Base-by-base conservation (phyloP, 2,888 invertebrate genomes). In the Deilephila elpenor region DNA sequence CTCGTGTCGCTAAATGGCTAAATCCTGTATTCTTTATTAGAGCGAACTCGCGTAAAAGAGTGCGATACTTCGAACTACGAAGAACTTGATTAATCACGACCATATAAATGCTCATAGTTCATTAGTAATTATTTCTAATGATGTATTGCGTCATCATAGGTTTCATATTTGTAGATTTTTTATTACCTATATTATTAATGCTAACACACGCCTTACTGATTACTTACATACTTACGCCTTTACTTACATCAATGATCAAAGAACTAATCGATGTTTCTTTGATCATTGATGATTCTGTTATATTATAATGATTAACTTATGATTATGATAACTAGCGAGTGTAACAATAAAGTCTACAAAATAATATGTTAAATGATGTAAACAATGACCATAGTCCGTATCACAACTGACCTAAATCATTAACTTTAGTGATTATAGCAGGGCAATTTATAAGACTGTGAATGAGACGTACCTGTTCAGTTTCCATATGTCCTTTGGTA, bases 401-500 rank as follows among this genome's bases (percentile, higher is more conserved):
- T 29, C 25, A 71, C 37, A 71, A 60, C 8, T 71, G 32, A 71
- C 51, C 44, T 17, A 60, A 71, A 61, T 71, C 19, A 51, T 51
- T n/a, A 19, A 34, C 14, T 64, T n/a, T 29, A 62, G 32, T 20
- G 20, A n/a, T 61, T 17, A 61, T 11, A 44, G 14, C 11, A 44
- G 32, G 62, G 61, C 3, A n/a, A 61, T 72, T 32, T 72, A 20
- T 64, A 1, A 51, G 51, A 17, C n/a, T 17, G n/a, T 56, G 14
- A 32, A 34, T 34, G 32, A 20, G 76, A 82, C 84, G 78, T 78
- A 95, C 95, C 93, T 91, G 84, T 83, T 90, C 73, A 95, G 81
- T 85, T 94, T 95, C 94, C 94, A 93, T 81, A 99, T 97, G 84
- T 97, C 97, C 88, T 96, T 97, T 73, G 98, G 97, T 83, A 99